Evolutionary conservation across 2,113 vertebrate species (phyloP).

Genomic region (Erinaceus europaeus): DNA sequence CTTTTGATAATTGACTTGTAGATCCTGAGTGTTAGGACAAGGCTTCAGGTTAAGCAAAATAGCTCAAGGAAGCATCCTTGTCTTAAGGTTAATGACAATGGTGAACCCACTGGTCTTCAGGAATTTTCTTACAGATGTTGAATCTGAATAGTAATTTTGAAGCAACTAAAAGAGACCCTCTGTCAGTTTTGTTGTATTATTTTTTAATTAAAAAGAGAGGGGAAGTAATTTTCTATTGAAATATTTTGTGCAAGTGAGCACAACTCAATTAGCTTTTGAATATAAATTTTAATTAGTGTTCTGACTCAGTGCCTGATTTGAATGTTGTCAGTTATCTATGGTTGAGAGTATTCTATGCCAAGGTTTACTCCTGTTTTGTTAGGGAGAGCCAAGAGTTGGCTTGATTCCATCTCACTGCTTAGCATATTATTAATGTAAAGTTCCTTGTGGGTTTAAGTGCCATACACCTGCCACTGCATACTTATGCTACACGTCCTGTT

Average conservation of each 20-base stretch:
- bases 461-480: neutral
- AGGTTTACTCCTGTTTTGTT: conserved; percentile 43
- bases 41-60: neutral
- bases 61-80: neutral
- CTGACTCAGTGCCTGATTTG: conserved; percentile 53
- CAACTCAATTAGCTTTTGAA: conserved; percentile 66
- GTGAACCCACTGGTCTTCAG: neutral
- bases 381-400: conserved; percentile 27
- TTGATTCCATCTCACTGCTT: conserved; percentile 31
- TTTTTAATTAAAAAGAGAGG: conserved; percentile 62
- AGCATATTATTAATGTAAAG: conserved; percentile 35
- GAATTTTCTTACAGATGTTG: conserved; percentile 22
- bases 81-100: neutral
- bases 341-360: conserved; percentile 41
- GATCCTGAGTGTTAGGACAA: neutral
- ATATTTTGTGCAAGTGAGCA: conserved; percentile 54
- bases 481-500: neutral
- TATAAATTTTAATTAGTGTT: conserved; percentile 70
- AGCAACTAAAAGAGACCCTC: conserved; percentile 35
- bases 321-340: conserved; percentile 57
- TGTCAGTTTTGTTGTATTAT: conserved; percentile 56
- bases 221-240: conserved; percentile 59
- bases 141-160: conserved; percentile 27
- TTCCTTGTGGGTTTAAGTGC: conserved; percentile 36
- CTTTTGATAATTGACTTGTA: neutral